These are phyloP conservation scores for Strix uralensis DNA, from an alignment of 2,113 vertebrate species.

Conservation along the genomic window DNA sequence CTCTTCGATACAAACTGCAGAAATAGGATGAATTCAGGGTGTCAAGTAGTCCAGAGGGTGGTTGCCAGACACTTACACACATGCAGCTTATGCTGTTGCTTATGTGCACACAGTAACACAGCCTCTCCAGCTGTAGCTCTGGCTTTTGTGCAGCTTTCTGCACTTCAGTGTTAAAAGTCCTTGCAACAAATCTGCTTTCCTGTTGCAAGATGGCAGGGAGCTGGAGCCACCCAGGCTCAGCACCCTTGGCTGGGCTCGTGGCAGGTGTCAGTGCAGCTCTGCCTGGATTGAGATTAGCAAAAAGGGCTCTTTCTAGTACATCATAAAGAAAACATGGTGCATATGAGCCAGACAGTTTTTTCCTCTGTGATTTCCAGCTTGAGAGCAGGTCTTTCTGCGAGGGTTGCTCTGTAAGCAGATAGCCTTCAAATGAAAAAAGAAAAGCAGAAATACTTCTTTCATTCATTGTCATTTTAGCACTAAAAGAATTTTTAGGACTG, in stretches of 20 bases:
- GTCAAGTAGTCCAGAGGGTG: accelerated
- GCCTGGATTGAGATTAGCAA: background rate
- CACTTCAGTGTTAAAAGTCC: accelerated
- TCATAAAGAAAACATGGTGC: accelerated
- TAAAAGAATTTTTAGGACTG: background rate
- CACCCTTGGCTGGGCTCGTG: background rate
- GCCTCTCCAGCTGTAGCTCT: background rate
- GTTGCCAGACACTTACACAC: accelerated
- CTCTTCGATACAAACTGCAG: background rate
- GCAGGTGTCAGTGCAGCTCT: accelerated
- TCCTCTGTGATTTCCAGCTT: background rate
- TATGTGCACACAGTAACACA: too few relatives aligned
- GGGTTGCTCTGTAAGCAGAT: background rate
- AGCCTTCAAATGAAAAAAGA: background rate
- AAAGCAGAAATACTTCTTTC: background rate
- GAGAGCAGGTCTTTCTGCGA: background rate
- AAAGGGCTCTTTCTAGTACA: background rate
- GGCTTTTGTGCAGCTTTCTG: background rate
- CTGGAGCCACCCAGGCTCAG: background rate
- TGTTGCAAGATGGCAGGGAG: accelerated
- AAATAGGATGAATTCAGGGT: background rate
- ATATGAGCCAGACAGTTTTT: background rate
- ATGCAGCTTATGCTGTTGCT: background rate
- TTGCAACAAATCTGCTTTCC: background rate
- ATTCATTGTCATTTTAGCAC: accelerated